A percentile compares a stretch with the other conserved stretches of the same genome.
phyloP scores from a whole-genome alignment of 2,888 invertebrate species.

The Meteorus colon region DNA sequence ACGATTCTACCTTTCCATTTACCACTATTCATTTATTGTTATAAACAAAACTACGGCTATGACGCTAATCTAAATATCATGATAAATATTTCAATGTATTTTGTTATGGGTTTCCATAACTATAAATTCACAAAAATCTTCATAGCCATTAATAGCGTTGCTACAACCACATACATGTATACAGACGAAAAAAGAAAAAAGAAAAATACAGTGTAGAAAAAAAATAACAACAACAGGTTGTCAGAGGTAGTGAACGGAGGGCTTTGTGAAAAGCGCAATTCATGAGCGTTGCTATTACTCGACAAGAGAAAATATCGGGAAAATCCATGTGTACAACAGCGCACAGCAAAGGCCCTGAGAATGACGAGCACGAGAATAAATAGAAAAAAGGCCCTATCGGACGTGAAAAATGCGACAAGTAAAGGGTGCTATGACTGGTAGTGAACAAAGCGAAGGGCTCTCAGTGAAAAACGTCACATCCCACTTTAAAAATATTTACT shows the following conservation, averaged over 20 bases:
- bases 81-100: no score
- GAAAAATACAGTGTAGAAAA: background rate
- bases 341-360: conserved; percentile 20
- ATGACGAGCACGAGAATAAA: conserved; percentile 8
- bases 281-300: conserved; percentile 62
- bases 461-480: background rate
- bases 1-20: no score
- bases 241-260: conserved; percentile 46
- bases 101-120: no score
- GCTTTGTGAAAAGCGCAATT: conserved; percentile 66
- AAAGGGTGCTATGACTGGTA: background rate
- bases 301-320: conserved; percentile 57
- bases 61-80: no score
- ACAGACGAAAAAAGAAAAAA: background rate
- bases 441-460: conserved; percentile 13
- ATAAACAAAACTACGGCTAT: no score
- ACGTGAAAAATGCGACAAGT: conserved; percentile 36
- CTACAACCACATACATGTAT: background rate
- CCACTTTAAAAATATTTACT: background rate
- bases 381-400: conserved; percentile 14
- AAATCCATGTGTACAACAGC: conserved; percentile 30
- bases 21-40: no score
- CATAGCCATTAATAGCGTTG: background rate
- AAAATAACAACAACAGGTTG: conserved; percentile 11
- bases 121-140: no score